Conservation (phyloP, 1,140 invertebrate species). For the Drosophila ananassae region DNA sequence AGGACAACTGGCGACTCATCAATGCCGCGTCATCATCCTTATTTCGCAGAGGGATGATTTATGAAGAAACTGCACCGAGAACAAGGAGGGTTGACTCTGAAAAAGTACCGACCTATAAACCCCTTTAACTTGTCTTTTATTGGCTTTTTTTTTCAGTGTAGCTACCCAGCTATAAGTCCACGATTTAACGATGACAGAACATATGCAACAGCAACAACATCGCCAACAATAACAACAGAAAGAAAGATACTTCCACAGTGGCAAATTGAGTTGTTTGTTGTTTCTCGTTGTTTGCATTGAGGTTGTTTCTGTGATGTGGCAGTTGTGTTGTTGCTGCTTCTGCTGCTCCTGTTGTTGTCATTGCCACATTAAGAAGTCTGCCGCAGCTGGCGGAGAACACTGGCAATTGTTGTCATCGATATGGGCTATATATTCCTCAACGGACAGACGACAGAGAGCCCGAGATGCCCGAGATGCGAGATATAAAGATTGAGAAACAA, state of each 20-base stretch:
- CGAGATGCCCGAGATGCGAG: not conserved
- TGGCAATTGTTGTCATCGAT: slow-evolving; percentile 47
- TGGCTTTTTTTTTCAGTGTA: not conserved
- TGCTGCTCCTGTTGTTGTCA: slow-evolving; percentile 9
- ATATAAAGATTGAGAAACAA: slow-evolving; percentile 29
- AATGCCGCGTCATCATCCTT: slow-evolving; percentile 44
- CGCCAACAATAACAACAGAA: slow-evolving; percentile 26
- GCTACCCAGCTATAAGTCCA: slow-evolving; percentile 3
- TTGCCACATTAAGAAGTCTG: slow-evolving; percentile 36
- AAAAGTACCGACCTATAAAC: not conserved
- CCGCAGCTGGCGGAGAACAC: slow-evolving; percentile 35
- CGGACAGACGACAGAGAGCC: no score
- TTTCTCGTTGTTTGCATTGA: slow-evolving; percentile 15
- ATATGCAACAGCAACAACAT: slow-evolving; percentile 33
- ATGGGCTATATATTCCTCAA: slow-evolving; percentile 24
- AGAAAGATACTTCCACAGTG: slow-evolving; percentile 25
- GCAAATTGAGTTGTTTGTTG: slow-evolving; percentile 48
- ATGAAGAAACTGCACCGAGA: not conserved
- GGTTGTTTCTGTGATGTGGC: slow-evolving; percentile 6
- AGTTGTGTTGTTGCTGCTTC: not conserved
- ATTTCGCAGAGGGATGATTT: slow-evolving; percentile 4
- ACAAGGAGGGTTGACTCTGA: not conserved
- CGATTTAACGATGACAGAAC: slow-evolving; percentile 42
- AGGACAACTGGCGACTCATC: slow-evolving; percentile 52
- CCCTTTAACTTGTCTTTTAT: no score